A percentile compares a stretch with the other conserved stretches of the same genome.
Conservation (phyloP, 2,888 invertebrate genomes). For the Dastarcus helophoroides region DNA sequence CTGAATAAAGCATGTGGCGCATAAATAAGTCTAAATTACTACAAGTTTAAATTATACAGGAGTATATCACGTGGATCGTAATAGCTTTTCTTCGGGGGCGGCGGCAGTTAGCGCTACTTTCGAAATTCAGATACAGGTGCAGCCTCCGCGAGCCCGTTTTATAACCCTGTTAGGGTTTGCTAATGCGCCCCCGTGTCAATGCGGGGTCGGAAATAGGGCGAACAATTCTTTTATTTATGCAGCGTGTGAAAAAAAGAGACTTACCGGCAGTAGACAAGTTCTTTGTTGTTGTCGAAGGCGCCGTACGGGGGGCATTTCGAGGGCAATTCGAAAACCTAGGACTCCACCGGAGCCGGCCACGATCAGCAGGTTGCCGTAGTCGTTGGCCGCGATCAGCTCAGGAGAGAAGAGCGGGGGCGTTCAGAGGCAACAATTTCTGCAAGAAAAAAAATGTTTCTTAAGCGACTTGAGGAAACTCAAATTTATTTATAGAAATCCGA, state of each 20-base stretch:
- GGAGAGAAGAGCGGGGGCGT: conserved; percentile 59
- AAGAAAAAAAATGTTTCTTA: conserved; percentile 23
- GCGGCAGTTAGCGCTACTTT: conserved; percentile 10
- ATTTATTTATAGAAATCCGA: too few species aligned
- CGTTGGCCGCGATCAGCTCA: conserved; percentile 52
- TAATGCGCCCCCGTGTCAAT: background rate
- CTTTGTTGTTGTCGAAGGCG: conserved; percentile 55
- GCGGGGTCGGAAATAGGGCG: background rate
- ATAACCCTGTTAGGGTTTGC: background rate
- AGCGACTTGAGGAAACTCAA: background rate
- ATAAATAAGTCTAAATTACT: conserved; percentile 11
- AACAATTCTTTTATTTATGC: background rate
- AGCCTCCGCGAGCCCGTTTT: too few species aligned
- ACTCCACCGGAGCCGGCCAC: conserved; percentile 61
- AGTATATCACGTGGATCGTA: conserved; percentile 11
- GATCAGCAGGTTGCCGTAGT: conserved; percentile 53
- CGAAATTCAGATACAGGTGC: conserved; percentile 11
- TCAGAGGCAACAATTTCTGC: conserved; percentile 58
- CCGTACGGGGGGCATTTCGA: conserved; percentile 58
- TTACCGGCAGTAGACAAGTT: conserved; percentile 61
- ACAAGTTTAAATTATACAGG: conserved; percentile 12
- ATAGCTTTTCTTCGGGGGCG: conserved; percentile 5
- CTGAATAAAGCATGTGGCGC: conserved; percentile 9
- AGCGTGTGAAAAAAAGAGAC: conserved; percentile 26
- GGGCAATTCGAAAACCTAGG: conserved; percentile 61